Conservation (phyloP, 2,797 vertebrate species). For the Anguilla anguilla region DNA sequence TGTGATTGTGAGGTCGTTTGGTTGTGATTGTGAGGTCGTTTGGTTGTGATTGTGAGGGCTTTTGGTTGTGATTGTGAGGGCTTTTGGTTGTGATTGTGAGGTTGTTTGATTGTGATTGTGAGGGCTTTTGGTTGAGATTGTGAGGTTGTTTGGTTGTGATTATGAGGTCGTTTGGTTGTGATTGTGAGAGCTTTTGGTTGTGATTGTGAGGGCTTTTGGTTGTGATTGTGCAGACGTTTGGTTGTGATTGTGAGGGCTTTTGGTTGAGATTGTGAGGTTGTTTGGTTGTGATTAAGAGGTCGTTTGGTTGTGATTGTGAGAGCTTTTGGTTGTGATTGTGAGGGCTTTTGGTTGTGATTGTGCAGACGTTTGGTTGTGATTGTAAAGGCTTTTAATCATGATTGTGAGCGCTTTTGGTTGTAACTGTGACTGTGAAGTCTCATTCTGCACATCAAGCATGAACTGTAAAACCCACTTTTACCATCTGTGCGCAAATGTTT, state of each 20-base stretch:
- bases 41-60: too few species aligned
- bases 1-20: not conserved
- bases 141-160: too few species aligned
- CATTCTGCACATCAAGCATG: not conserved
- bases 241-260: too few species aligned
- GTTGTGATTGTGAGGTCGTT: not conserved
- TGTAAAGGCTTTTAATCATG: not conserved
- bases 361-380: not conserved
- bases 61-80: not conserved
- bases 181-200: too few species aligned
- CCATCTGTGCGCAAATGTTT: not conserved
- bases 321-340: not conserved
- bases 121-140: too few species aligned
- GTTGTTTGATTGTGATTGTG: too few species aligned
- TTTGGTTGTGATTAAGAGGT: not conserved
- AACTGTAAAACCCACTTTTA: not conserved
- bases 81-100: not conserved
- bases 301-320: too few species aligned
- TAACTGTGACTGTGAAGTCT: not conserved
- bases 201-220: too few species aligned
- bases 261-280: not conserved
- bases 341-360: not conserved
- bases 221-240: too few species aligned
- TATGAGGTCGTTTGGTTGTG: too few species aligned
- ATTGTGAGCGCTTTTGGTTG: not conserved